Conservation (phyloP, 2,113 vertebrate species). For the Gobiocypris rarus region DNA sequence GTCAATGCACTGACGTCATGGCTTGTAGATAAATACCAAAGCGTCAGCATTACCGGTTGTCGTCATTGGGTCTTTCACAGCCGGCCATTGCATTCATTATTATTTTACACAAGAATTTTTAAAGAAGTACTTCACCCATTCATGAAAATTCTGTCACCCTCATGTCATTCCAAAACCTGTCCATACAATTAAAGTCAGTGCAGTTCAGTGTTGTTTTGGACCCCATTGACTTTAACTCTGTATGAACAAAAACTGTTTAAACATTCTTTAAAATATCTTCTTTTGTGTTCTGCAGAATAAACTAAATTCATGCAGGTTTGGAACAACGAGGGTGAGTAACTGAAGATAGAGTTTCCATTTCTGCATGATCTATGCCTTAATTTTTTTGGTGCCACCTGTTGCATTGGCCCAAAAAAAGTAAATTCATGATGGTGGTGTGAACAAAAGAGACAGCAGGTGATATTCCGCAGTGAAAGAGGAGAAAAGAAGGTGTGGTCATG, state of each 20-base stretch:
- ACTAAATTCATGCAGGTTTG: background rate
- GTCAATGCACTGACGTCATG: constrained; percentile 35
- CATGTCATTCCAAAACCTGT: background rate
- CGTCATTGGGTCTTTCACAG: constrained; percentile 19
- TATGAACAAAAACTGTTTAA: background rate
- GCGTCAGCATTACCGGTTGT: background rate
- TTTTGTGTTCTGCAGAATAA: background rate
- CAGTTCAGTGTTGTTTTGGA: background rate
- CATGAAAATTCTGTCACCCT: constrained; percentile 2
- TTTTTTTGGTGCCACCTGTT: constrained; percentile 32
- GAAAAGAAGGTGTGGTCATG: constrained; percentile 27
- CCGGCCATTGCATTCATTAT: constrained; percentile 31
- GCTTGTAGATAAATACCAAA: constrained; percentile 49
- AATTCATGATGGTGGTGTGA: background rate
- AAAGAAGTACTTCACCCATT: constrained; percentile 32
- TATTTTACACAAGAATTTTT: constrained; percentile 45
- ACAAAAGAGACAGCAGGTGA: background rate
- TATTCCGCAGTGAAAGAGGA: background rate
- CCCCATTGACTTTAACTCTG: background rate
- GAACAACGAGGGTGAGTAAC: background rate
- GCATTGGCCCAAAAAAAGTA: background rate
- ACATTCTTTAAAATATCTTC: background rate
- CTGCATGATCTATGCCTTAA: background rate
- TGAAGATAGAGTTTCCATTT: background rate
- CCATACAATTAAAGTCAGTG: background rate